Evolutionary conservation across 2,113 vertebrate genomes (phyloP).

Genomic region (Lagenorhynchus albirostris): DNA sequence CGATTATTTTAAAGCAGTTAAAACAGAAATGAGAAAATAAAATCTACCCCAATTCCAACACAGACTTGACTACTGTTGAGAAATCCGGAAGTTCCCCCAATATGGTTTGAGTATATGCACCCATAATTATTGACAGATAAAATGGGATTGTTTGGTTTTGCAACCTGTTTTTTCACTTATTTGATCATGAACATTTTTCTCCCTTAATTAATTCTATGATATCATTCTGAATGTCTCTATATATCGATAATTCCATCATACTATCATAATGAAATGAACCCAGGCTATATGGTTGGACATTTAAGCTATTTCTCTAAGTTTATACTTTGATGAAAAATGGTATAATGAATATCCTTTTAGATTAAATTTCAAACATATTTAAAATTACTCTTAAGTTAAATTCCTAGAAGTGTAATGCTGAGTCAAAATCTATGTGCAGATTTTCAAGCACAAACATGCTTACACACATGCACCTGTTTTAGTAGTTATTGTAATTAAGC

Average conservation of each 20-base stretch:
- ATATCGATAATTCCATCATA: not conserved
- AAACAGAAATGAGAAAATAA: not conserved
- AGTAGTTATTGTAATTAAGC: not conserved
- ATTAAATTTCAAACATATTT: not conserved
- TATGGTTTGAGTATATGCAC: not conserved
- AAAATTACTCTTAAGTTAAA: not conserved
- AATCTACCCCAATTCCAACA: not conserved
- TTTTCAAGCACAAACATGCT: not conserved
- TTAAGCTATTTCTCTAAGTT: not conserved
- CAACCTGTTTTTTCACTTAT: not conserved
- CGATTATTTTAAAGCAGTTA: not conserved
- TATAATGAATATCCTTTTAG: not conserved
- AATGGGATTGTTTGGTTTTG: not conserved
- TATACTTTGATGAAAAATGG: not conserved
- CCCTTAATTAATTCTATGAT: not conserved
- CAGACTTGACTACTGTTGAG: not conserved
- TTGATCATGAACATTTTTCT: not conserved
- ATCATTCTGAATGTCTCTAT: not conserved
- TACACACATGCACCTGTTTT: not conserved
- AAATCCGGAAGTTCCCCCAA: not conserved
- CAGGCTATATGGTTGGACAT: not conserved
- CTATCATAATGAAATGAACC: not conserved
- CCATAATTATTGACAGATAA: not conserved
- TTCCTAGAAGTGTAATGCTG: not conserved
- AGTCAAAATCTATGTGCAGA: not conserved